phyloP scores from a whole-genome alignment of 1,140 invertebrate species.

The Drosophila sechellia region DNA sequence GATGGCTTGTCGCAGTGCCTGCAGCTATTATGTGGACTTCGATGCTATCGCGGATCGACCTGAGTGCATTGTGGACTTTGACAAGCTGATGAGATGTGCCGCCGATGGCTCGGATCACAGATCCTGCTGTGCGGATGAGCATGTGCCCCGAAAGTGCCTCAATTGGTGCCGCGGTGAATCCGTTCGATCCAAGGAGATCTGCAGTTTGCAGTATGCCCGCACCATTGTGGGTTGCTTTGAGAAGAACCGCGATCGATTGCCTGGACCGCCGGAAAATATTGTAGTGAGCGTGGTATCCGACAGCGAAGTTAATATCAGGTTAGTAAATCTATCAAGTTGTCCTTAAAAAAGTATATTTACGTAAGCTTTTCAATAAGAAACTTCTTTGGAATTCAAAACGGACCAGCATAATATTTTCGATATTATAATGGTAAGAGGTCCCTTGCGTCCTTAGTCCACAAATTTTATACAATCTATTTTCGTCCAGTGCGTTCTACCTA shows the following conservation, averaged over 20 bases:
- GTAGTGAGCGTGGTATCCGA: constrained; percentile 86
- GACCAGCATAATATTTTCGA: too few species aligned
- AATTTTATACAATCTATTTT: neutral
- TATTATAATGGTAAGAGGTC: too few species aligned
- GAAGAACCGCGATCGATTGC: constrained; percentile 90
- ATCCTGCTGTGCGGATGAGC: constrained; percentile 90
- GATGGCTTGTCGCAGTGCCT: constrained; percentile 90
- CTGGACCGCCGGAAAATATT: constrained; percentile 91
- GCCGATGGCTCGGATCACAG: constrained; percentile 92
- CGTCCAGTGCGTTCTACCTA: constrained; percentile 28
- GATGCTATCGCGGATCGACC: constrained; percentile 91
- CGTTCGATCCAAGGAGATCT: constrained; percentile 87
- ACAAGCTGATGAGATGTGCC: constrained; percentile 93
- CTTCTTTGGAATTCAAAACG: too few species aligned
- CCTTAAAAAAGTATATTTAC: too few species aligned
- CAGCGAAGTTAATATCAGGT: constrained; percentile 78
- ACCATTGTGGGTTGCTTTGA: constrained; percentile 92
- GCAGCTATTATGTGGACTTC: constrained; percentile 92
- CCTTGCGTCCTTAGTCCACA: neutral
- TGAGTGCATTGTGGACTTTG: constrained; percentile 92
- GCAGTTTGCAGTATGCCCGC: constrained; percentile 89
- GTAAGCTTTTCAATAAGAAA: too few species aligned
- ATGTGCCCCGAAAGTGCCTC: constrained; percentile 90
- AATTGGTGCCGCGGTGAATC: constrained; percentile 89
- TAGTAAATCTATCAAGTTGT: constrained; percentile 12